Percentiles rank a stretch among this genome's conserved stretches.
These are phyloP conservation scores for Drosophila arawakana DNA, from an alignment of 1,140 invertebrate species.

Conservation along the genomic window DNA sequence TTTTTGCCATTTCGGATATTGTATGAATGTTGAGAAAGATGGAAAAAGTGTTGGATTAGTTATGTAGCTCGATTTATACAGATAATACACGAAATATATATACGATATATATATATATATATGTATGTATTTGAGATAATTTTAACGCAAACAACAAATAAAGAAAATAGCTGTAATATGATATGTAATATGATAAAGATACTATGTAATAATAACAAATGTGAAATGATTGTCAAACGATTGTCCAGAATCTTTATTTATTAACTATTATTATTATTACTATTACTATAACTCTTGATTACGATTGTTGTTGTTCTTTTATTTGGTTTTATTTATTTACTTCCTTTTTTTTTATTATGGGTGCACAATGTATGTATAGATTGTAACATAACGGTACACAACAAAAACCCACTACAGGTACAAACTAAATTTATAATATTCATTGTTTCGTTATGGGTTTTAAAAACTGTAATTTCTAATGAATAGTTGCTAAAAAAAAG, in stretches of 20 bases:
- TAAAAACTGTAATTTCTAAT: slow-evolving; percentile 11
- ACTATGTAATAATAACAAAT: slow-evolving; percentile 53
- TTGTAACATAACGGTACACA: slow-evolving; percentile 32
- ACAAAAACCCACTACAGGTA: slow-evolving; percentile 7
- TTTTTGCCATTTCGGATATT: slow-evolving; percentile 29
- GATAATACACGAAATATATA: slow-evolving; percentile 16
- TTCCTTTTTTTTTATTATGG: neutral
- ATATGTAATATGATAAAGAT: slow-evolving; percentile 44
- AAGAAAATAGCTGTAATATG: slow-evolving; percentile 31
- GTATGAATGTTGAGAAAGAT: slow-evolving; percentile 30
- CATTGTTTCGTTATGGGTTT: slow-evolving; percentile 13
- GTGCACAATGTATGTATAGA: slow-evolving; percentile 28
- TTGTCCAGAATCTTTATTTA: slow-evolving; percentile 48
- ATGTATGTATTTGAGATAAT: slow-evolving; percentile 10
- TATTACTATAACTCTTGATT: slow-evolving; percentile 10
- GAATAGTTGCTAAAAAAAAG: neutral
- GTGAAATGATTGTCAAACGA: slow-evolving; percentile 54
- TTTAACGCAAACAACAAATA: slow-evolving; percentile 5
- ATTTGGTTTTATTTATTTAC: neutral
- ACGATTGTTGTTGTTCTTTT: slow-evolving; percentile 1
- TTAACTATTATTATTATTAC: slow-evolving; percentile 33
- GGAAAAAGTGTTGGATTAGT: slow-evolving; percentile 20
- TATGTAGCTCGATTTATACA: slow-evolving; percentile 37
- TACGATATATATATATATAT: slow-evolving; percentile 7
- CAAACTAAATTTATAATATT: slow-evolving; percentile 12